Percentiles rank a stretch among this genome's conserved stretches.
Evolutionary conservation across 2,888 invertebrate genomes (phyloP).

Genomic region (Lagria hirta): DNA sequence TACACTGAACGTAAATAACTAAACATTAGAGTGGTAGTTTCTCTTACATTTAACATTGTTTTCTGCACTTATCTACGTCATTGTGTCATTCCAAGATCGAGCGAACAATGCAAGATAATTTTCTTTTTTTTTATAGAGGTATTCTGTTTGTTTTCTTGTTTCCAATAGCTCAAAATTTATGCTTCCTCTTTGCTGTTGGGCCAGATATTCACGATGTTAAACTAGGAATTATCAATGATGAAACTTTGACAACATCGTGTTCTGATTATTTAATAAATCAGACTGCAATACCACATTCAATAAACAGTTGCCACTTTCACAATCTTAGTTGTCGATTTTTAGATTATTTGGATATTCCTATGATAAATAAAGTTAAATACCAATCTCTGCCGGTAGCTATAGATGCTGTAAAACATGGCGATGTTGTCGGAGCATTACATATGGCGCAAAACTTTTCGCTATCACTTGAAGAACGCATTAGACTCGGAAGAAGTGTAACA

Average conservation of each 20-base stretch:
- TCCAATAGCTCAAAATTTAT: constrained; percentile 76
- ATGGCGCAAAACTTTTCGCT: constrained; percentile 74
- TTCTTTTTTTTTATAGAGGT: constrained; percentile 71
- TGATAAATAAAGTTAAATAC: constrained; percentile 56
- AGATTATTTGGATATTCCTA: constrained; percentile 59
- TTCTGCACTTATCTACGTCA: too few relatives aligned
- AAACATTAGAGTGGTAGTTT: too few relatives aligned
- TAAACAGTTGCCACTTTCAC: constrained; percentile 56
- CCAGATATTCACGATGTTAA: constrained; percentile 71
- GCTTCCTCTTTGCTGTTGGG: constrained; percentile 81
- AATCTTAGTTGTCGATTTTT: constrained; percentile 67
- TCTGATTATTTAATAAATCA: constrained; percentile 38
- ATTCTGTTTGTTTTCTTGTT: constrained; percentile 78
- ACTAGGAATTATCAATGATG: constrained; percentile 79
- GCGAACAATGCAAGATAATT: too few relatives aligned
- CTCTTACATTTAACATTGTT: too few relatives aligned
- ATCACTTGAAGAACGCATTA: constrained; percentile 60
- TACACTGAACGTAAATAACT: neutral
- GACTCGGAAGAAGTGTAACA: constrained; percentile 61
- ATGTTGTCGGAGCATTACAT: constrained; percentile 65
- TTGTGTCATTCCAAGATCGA: too few relatives aligned
- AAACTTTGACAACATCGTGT: constrained; percentile 54
- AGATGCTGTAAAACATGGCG: constrained; percentile 56
- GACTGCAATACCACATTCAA: constrained; percentile 50
- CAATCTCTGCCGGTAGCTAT: constrained; percentile 11